These are phyloP conservation scores for Hypolimnas misippus DNA, from an alignment of 2,888 invertebrate species.

Conservation along the genomic window DNA sequence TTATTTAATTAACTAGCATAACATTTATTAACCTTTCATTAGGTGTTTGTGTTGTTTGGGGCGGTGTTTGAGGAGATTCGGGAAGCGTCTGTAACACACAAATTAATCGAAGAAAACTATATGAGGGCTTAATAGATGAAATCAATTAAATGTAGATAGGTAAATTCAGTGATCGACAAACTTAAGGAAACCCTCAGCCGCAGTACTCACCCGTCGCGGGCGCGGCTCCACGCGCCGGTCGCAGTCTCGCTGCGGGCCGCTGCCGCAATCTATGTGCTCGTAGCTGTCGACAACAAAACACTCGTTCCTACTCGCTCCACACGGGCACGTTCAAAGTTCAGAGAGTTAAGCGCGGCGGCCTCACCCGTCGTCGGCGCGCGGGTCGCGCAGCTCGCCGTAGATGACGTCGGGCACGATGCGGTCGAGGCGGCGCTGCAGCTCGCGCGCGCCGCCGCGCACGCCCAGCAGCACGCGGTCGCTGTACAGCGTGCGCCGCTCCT, in stretches of 20 bases:
- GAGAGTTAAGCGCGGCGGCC: too few species aligned
- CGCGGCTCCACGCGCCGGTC: neutral
- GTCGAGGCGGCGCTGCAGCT: conserved; percentile 53
- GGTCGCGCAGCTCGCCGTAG: conserved; percentile 47
- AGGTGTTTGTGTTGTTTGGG: too few species aligned
- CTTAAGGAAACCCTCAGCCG: too few species aligned
- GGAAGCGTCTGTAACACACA: neutral
- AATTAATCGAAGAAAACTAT: too few species aligned
- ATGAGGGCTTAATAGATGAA: too few species aligned
- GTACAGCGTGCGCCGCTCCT: conserved; percentile 76
- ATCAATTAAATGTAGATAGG: too few species aligned
- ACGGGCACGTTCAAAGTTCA: neutral
- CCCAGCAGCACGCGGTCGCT: conserved; percentile 54
- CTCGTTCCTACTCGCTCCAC: neutral
- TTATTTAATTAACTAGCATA: neutral
- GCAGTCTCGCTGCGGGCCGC: neutral
- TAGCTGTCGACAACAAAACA: neutral
- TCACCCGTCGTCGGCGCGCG: conserved; percentile 12
- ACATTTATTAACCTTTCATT: too few species aligned
- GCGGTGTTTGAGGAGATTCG: too few species aligned
- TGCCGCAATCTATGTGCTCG: neutral
- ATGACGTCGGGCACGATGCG: conserved; percentile 80
- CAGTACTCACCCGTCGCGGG: neutral
- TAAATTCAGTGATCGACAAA: too few species aligned
- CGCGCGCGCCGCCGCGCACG: conserved; percentile 24